Percentiles rank a stretch among this genome's conserved stretches.
Conservation (phyloP, 2,113 vertebrate genomes). For the Empidonax alnorum region DNA sequence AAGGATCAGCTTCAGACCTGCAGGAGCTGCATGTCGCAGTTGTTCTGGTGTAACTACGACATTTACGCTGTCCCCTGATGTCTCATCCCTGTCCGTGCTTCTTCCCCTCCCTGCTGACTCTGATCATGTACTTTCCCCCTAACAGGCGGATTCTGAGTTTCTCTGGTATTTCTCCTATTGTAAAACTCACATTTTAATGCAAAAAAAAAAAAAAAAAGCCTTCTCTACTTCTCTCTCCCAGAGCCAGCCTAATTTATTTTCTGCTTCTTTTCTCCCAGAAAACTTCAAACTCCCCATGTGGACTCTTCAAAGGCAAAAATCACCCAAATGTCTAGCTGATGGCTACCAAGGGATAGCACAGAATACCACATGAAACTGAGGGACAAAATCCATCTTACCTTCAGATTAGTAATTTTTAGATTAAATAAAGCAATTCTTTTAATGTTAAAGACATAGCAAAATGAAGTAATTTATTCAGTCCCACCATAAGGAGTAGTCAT, state of each 20-base stretch:
- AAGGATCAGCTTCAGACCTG: background rate
- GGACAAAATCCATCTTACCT: background rate
- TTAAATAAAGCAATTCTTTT: background rate
- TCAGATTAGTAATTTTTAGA: background rate
- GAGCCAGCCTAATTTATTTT: background rate
- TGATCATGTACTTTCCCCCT: background rate
- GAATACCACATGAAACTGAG: background rate
- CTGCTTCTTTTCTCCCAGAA: background rate
- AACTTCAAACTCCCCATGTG: background rate
- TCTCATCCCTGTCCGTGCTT: background rate
- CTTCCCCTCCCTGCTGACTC: background rate
- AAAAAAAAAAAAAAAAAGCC: background rate
- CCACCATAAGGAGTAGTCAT: background rate
- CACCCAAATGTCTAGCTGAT: background rate
- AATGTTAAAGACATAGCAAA: background rate
- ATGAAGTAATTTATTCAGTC: background rate
- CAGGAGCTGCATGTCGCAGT: background rate
- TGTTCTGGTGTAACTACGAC: accelerated
- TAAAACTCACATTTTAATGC: background rate
- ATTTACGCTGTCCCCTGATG: accelerated
- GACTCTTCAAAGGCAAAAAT: background rate
- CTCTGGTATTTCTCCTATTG: background rate
- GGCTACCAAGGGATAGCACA: background rate
- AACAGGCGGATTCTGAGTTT: background rate
- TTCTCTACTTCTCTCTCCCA: background rate